Evolutionary conservation across 2,888 invertebrate genomes (phyloP), one percentile per base, ranked within the genome.

Genomic region (Mesorhabditis belari): DNA sequence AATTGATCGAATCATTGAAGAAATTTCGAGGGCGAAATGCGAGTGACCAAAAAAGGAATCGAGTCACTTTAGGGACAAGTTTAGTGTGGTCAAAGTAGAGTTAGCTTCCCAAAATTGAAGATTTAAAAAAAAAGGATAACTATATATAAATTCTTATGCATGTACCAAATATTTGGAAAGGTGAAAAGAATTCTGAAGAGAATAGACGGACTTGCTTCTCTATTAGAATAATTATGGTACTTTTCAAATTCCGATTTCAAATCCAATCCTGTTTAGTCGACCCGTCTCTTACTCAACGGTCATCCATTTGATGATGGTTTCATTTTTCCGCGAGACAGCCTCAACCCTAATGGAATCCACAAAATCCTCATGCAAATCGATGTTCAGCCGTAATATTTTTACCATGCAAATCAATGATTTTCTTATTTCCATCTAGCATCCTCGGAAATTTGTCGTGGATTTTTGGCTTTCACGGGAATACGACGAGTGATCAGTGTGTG

Each of bases 371-470:
- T 69, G 12, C 54, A 65, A 55, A 55, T 75, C 17, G 67, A 72
- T 49, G 61, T 77, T 21, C 58, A 52, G 27, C 49, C 64, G 65
- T 64, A 27, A 60, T 51, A 49, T 35, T 17, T 35, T 35, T 12
- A 35, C 6, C 6, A 35, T 12, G 35, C 35, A 6, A 17, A 12
- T 17, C 35, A 12, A 35, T 17, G 9, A 35, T 6, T 17, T 35
- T 12, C 35, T 12, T 17, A 17, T 49, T 23, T 44, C 49, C 23
- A 4, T 1, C 44, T 35, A 67, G 60, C 17, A 49, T 77, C 25
- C 50, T 75, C 19, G 65, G 65, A 53, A 76, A 67, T 60, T 75
- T 65, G 52, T 70, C 70, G 3, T 70, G 73, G 0, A 73, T 71
- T 55, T 55, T 71, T 23, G 60, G 66, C 5, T 64, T 66, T 2